Percentiles rank a stretch among this genome's conserved stretches.
Conservation (phyloP, 2,888 invertebrate genomes). For the Euproctis similis region DNA sequence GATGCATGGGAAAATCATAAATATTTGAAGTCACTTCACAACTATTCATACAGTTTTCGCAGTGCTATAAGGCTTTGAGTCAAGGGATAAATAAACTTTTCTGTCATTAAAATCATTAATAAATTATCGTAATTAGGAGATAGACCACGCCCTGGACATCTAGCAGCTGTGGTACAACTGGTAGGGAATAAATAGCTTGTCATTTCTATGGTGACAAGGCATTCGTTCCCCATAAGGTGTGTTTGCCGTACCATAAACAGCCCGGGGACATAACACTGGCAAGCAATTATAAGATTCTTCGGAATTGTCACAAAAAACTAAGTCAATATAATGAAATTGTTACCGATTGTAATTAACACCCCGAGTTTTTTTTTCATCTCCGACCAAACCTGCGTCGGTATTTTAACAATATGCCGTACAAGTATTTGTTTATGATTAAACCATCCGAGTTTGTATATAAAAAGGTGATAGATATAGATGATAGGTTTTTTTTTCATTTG, state of each 20-base stretch:
- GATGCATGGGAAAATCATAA: too few species aligned
- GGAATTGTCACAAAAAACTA: slow-evolving; percentile 36
- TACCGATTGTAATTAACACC: slow-evolving; percentile 5
- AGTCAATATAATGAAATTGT: slow-evolving; percentile 9
- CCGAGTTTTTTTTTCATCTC: too few species aligned
- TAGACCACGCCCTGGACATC: too few species aligned
- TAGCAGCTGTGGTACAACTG: too few species aligned
- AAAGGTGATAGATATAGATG: slow-evolving; percentile 11
- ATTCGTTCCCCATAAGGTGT: slow-evolving; percentile 1
- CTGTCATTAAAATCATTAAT: too few species aligned
- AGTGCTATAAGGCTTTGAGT: too few species aligned
- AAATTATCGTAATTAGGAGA: too few species aligned
- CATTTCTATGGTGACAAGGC: too few species aligned
- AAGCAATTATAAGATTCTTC: slow-evolving; percentile 4
- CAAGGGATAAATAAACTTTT: too few species aligned
- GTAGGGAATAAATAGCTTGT: too few species aligned
- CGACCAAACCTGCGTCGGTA: slow-evolving; percentile 27
- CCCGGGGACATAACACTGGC: slow-evolving; percentile 15
- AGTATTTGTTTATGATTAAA: slow-evolving; percentile 32
- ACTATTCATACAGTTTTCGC: too few species aligned
- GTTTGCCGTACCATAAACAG: not conserved
- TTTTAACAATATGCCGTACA: slow-evolving; percentile 52
- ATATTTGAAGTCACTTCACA: too few species aligned
- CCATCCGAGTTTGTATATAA: slow-evolving; percentile 30
- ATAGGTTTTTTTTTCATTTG: slow-evolving; percentile 9